These are phyloP conservation scores for Ataeniobius toweri DNA, from an alignment of 2,797 vertebrate species.

Conservation along the genomic window DNA sequence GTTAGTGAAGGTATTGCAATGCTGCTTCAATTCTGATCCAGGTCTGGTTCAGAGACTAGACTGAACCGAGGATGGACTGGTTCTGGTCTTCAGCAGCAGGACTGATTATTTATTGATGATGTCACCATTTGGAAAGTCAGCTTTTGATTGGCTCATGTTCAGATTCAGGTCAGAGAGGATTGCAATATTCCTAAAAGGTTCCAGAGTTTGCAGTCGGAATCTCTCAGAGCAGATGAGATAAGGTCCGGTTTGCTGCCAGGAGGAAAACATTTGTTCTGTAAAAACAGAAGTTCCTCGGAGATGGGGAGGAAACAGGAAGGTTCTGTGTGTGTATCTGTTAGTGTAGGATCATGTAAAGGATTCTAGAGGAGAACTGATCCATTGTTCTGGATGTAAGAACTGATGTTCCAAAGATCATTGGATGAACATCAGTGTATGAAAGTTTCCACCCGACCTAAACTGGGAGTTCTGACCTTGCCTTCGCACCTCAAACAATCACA, in stretches of 20 bases:
- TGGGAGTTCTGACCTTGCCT: too few relatives aligned
- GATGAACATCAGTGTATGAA: not conserved
- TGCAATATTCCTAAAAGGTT: not conserved
- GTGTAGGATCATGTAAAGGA: too few relatives aligned
- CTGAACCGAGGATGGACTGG: not conserved
- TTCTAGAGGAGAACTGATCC: not conserved
- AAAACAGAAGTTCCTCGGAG: too few relatives aligned
- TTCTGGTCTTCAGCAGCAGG: not conserved
- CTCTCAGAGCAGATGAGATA: too few relatives aligned
- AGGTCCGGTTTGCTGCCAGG: too few relatives aligned
- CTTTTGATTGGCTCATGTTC: not conserved
- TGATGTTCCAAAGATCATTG: too few relatives aligned
- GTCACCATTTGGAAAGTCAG: not conserved
- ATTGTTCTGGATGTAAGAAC: too few relatives aligned
- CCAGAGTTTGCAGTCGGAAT: not conserved
- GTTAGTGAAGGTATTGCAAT: conserved; percentile 22
- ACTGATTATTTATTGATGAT: not conserved
- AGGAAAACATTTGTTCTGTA: too few relatives aligned
- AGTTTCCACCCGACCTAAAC: not conserved
- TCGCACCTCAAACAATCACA: too few relatives aligned
- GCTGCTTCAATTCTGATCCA: not conserved
- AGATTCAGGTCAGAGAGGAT: not conserved
- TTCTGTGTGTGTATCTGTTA: not conserved
- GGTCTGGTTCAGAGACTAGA: not conserved
- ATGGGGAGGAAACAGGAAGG: too few relatives aligned